Evolutionary conservation across 2,797 vertebrate genomes (phyloP), one percentile per base, ranked within the genome.

Genomic region (Hylomyscus alleni): DNA sequence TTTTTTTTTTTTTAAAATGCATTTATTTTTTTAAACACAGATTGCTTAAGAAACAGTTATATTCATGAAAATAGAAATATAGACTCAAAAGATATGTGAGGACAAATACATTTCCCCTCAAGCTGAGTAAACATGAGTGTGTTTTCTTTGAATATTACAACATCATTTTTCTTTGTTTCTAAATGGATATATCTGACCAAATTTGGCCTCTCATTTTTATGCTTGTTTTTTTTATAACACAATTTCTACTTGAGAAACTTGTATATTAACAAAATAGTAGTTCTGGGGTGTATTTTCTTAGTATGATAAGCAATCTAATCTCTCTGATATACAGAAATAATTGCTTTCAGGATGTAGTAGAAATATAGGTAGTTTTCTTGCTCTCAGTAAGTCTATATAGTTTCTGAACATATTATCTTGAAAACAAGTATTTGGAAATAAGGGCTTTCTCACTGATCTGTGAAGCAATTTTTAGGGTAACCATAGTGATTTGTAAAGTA

Each of bases 401-500:
- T 90, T 92, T 82, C 81, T 77, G 13, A 87, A 44, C 52, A 67
- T 84, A 86, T 84, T 76, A 29, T 54, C 58, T 72, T 29, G 62
- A 69, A 73, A 80, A 47, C 15, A 75, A 84, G 29, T 7, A 40
- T 96, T 90, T 92, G 24, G 4, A 34, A 75, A 85, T 72, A 20
- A 67, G 34, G n/a, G 5, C 11, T 81, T 85, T 85, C 37, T 0
- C 3, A 24, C 17, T 78, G 67, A 73, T 78, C 50, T 65, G 13
- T 24, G 22, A 20, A 81, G 1, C 75, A 31, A 12, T 60, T 69
- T 92, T 76, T 40, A 77, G 62, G 52, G 72, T n/a, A 37, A 40
- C 8, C 34, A 3, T 13, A 47, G 4, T 72, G 31, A 19, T 69
- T 72, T 85, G 56, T 44, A 80, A 58, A 58, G 52, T 37, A 13